Evolutionary conservation across 2,113 vertebrate species (phyloP).

Genomic region (Rhombomys opimus): DNA sequence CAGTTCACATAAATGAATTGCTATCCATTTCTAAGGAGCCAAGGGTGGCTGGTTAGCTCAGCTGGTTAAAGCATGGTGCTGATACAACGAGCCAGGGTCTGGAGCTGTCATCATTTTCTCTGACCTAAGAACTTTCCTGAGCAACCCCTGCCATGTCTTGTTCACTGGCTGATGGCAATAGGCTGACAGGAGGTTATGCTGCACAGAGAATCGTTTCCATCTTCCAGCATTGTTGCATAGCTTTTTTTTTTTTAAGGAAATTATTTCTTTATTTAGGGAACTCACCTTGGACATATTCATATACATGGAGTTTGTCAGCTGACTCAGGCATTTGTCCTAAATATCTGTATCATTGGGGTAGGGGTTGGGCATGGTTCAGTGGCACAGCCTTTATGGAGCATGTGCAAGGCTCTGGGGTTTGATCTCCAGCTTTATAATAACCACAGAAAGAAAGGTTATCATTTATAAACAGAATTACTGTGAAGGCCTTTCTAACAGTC

Average conservation of each 20-base stretch:
- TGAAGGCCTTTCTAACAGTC: slow-evolving; percentile 81
- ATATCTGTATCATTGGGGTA: slow-evolving; percentile 59
- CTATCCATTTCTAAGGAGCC: slow-evolving; percentile 62
- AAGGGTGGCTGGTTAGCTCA: slow-evolving; percentile 9
- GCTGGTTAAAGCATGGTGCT: neutral
- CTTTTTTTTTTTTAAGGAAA: slow-evolving; percentile 79
- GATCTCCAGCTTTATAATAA: neutral
- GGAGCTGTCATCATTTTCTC: slow-evolving; percentile 68
- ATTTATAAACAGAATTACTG: slow-evolving; percentile 71
- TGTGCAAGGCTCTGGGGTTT: neutral
- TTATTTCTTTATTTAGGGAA: slow-evolving; percentile 82
- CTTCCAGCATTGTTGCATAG: slow-evolving; percentile 61
- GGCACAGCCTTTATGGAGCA: neutral
- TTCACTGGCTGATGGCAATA: neutral
- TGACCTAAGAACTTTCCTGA: slow-evolving; percentile 67
- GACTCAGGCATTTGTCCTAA: slow-evolving; percentile 79
- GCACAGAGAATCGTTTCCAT: slow-evolving; percentile 70
- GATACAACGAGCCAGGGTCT: slow-evolving; percentile 67
- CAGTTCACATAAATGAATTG: slow-evolving; percentile 76
- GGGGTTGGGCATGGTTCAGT: neutral
- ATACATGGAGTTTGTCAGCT: slow-evolving; percentile 82
- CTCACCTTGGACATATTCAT: slow-evolving; percentile 77
- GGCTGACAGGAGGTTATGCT: slow-evolving; percentile 69
- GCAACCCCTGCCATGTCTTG: slow-evolving; percentile 12
- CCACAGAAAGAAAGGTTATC: neutral